Conservation (phyloP, 2,888 invertebrate genomes). For the Epistrophe grossulariae region DNA sequence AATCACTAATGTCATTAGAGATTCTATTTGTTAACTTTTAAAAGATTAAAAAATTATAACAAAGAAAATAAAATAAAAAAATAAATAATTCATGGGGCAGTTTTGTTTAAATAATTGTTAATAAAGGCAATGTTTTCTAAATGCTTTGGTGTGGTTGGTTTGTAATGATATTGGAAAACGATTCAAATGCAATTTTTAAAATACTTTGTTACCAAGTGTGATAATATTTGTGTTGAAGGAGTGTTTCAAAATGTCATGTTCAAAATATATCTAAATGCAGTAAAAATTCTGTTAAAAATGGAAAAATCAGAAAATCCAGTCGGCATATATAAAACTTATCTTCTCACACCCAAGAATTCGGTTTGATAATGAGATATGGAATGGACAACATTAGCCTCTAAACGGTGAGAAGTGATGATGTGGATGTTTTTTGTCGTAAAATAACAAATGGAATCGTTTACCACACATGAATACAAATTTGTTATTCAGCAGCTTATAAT, state of each 20-base stretch:
- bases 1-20: slow-evolving; percentile 9
- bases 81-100: slow-evolving; percentile 8
- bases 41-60: slow-evolving; percentile 14
- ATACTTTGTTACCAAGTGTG: neutral
- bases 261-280: neutral
- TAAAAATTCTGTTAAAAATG: neutral
- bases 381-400: too few species aligned
- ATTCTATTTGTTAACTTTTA: slow-evolving; percentile 21
- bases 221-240: neutral
- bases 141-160: slow-evolving; percentile 22
- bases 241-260: neutral
- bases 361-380: too few species aligned
- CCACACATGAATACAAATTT: too few species aligned
- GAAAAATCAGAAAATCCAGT: too few species aligned
- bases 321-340: too few species aligned
- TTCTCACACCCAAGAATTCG: too few species aligned
- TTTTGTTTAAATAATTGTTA: neutral
- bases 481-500: too few species aligned
- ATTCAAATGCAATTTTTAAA: neutral
- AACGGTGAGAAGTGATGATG: too few species aligned
- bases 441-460: too few species aligned
- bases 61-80: neutral
- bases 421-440: too few species aligned
- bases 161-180: neutral
- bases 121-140: slow-evolving; percentile 16